Evolutionary conservation across 2,113 vertebrate species (phyloP), one percentile per base, ranked within the genome.

Genomic region (Forbesichthys agassizii): DNA sequence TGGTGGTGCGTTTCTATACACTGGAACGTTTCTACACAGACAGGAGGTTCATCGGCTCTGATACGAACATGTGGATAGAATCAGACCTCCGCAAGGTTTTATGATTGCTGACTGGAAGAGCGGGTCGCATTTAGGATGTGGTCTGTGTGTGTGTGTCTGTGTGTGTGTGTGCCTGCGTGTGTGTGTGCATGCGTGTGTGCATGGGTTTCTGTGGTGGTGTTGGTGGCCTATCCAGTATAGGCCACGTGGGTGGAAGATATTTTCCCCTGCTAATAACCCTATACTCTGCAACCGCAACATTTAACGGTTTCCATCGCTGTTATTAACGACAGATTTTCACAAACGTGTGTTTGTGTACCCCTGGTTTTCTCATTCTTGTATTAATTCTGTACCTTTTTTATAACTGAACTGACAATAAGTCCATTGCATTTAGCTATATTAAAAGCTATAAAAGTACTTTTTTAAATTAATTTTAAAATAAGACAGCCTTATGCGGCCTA

Each of bases 271-370:
- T 9, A 56, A 16, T 18, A 16, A 56, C n/a, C n/a, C 49, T 10
- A 56, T 20, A 16, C 54, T 5, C n/a, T 14, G 52, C 52, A 3
- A 18, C 54, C n/a, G 9, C 54, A 56, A 56, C 65, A 13, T 68
- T 33, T 49, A 61, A 42, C 36, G 4, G 71, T 73, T 71, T 79
- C 33, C 47, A 13, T 16, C 54, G n/a, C 60, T 65, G 48, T 20
- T 69, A 73, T 20, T 69, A 73, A 62, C 47, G 68, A 69, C 57
- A 60, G 66, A 46, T 72, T 53, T 84, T 72, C 57, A 48, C 11
- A 27, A 27, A 27, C 27, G 27, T 27, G 57, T 49, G 4, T 77
- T 73, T 63, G 71, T 33, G 18, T 9, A 56, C 36, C 47, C 5
- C 14, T 27, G 27, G 27, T 27, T 27, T 27, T 27, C 58, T 18